Evolutionary conservation across 1,140 invertebrate species (phyloP), one percentile per base, ranked within the genome.

Genomic region (Pseudobourletiella spinata): DNA sequence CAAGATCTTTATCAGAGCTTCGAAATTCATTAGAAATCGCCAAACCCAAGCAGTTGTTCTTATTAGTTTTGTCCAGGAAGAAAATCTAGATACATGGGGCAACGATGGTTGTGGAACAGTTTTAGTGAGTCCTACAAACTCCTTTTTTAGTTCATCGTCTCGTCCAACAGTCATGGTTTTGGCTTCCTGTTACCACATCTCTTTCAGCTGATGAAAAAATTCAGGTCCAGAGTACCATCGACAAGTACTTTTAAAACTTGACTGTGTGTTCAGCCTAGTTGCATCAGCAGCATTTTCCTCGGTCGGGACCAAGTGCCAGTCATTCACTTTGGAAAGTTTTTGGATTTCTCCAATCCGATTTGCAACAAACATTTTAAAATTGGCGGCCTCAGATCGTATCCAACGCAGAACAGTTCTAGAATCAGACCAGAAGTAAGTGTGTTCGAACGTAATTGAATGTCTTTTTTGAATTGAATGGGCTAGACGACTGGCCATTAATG

Each of bases 401-500:
- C 65, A 67, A 4, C 26, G n/a, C 1, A 67, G 28, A 20, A 67
- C 65, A 14, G 63, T 67, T 29, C 24, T 56, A 2, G 61, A 61
- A 28, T 69, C 65, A 30, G 62, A 61, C 64, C 65, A 69, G 56
- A 58, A 69, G 32, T 11, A 29, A n/a, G n/a, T n/a, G n/a, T n/a
- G n/a, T n/a, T 22, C 42, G 11, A 14, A n/a, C 14, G 56, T 15
- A n/a, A 69, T 55, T 28, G 46, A 22, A 1, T 59, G 3, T 3
- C 57, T 24, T 2, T 57, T 58, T 25, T 48, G 29, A 18, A 42
- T 16, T 29, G 26, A 24, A 16, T 63, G 42, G 6, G 68, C 67
- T 15, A 78, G 15, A 25, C 71, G 62, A 1, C 65, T 68, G 1
- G 71, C 73, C n/a, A 76, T 42, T 0, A 76, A 51, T 0, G 76